A percentile compares a stretch with the other conserved stretches of the same genome.
Conservation (phyloP, 2,888 invertebrate genomes). For the Stenoptilia bipunctidactyla region DNA sequence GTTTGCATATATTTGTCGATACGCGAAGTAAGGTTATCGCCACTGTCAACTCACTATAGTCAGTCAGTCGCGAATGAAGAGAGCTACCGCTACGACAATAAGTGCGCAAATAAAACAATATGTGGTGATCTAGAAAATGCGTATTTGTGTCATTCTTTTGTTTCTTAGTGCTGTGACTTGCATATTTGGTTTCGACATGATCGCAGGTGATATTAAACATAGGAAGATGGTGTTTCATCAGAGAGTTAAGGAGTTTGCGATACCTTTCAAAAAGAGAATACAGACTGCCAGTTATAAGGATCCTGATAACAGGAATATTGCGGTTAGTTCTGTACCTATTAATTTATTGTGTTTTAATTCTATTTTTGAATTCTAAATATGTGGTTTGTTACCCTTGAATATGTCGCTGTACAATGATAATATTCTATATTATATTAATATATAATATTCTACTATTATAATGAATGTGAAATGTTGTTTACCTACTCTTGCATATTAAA, state of each 20-base stretch:
- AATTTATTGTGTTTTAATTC: too few species aligned
- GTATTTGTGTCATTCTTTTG: background rate
- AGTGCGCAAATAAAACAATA: constrained; percentile 12
- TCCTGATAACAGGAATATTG: constrained; percentile 50
- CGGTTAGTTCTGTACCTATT: constrained; percentile 26
- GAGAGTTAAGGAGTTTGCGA: constrained; percentile 57
- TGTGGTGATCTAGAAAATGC: background rate
- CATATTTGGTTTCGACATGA: constrained; percentile 49
- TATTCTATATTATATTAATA: too few species aligned
- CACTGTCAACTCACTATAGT: too few species aligned
- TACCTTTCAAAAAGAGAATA: constrained; percentile 59
- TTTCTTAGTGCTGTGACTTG: constrained; percentile 31
- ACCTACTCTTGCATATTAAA: too few species aligned
- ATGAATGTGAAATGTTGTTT: too few species aligned
- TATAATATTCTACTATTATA: too few species aligned
- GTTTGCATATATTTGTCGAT: too few species aligned
- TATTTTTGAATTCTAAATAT: too few species aligned
- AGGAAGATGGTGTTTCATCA: constrained; percentile 63
- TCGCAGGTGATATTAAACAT: constrained; percentile 56
- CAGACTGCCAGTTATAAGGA: constrained; percentile 45
- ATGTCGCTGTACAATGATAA: too few species aligned
- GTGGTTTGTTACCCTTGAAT: too few species aligned
- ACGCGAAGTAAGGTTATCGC: background rate
- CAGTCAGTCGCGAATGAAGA: too few species aligned
- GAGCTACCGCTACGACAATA: constrained; percentile 6